These are phyloP conservation scores for Thaumetopoea pityocampa DNA, from an alignment of 1,140 invertebrate species.

Conservation along the genomic window DNA sequence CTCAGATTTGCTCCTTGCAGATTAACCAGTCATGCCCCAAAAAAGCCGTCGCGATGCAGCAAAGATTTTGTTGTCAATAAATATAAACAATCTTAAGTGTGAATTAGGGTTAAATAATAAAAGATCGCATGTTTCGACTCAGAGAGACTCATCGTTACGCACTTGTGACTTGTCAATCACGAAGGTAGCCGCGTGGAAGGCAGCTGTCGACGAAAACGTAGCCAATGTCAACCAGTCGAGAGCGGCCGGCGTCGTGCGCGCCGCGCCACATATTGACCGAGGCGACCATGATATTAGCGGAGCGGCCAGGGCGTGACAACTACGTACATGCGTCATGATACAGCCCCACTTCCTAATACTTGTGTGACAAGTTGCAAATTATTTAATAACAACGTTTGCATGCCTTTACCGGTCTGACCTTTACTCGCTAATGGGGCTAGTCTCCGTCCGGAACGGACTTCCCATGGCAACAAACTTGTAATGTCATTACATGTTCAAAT, in stretches of 20 bases:
- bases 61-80: conserved; percentile 1
- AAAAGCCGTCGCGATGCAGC: not conserved
- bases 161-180: conserved; percentile 46
- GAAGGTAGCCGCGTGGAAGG: conserved; percentile 32
- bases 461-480: no score
- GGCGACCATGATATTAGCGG: conserved; percentile 18
- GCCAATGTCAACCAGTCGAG: conserved; percentile 48
- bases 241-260: conserved; percentile 24
- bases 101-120: conserved; percentile 17
- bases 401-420: no score
- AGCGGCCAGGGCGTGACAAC: conserved; percentile 15
- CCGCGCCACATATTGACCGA: conserved; percentile 36
- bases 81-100: conserved; percentile 16
- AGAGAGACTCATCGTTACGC: no score
- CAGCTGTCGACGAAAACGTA: conserved; percentile 42
- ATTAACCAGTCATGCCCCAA: conserved; percentile 1
- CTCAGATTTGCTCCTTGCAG: conserved; percentile 1
- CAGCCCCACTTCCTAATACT: conserved; percentile 12
- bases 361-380: conserved; percentile 15
- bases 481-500: no score
- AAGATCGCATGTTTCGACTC: conserved; percentile 17
- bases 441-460: no score
- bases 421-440: no score
- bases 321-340: conserved; percentile 19
- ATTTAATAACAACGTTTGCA: no score